Evolutionary conservation across 2,797 vertebrate genomes (phyloP).

Genomic region (Phalanger gymnotis): DNA sequence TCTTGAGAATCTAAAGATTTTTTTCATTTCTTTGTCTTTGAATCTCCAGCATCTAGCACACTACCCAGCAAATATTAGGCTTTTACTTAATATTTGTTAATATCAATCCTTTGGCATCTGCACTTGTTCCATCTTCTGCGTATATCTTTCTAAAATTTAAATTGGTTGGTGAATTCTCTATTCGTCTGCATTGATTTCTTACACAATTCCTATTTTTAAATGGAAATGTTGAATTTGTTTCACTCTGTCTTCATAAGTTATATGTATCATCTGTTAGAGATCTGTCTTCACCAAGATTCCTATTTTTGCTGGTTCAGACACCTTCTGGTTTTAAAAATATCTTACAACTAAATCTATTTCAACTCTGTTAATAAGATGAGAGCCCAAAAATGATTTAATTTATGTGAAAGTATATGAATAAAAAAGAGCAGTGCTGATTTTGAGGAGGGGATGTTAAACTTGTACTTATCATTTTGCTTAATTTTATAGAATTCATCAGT

Average conservation of each 20-base stretch:
- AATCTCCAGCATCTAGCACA: neutral
- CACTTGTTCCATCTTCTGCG: neutral
- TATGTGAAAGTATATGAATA: neutral
- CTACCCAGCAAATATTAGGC: neutral
- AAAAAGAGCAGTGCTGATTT: neutral
- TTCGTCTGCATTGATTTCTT: neutral
- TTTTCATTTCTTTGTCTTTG: neutral
- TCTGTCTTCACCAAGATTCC: neutral
- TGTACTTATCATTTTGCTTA: neutral
- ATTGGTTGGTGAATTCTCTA: neutral
- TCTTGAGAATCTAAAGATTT: neutral
- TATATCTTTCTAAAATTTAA: neutral
- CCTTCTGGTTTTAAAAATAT: neutral
- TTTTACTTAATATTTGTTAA: neutral
- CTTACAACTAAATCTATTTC: neutral
- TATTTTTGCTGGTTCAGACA: neutral
- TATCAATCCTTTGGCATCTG: neutral
- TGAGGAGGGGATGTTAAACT: neutral
- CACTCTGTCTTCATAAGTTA: neutral
- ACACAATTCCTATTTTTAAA: neutral
- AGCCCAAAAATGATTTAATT: neutral
- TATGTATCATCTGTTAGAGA: neutral
- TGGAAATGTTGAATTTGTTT: neutral
- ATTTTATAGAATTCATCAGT: neutral
- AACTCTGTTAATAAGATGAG: constrained; percentile 2